These are phyloP conservation scores for Ptilodon capucinus DNA, from an alignment of 2,888 invertebrate species.

Conservation along the genomic window DNA sequence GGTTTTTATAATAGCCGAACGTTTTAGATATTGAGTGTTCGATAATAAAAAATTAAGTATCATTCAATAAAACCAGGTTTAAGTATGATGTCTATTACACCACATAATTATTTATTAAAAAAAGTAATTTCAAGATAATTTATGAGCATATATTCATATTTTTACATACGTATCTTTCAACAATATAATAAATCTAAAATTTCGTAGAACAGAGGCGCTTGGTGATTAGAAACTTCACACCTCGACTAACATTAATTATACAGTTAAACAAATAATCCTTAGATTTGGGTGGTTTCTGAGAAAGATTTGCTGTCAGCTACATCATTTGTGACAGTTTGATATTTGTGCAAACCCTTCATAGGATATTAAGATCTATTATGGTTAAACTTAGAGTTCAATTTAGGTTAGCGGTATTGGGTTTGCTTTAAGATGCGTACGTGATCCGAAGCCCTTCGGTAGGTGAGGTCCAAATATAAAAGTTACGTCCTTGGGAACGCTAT, in stretches of 20 bases:
- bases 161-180: no score
- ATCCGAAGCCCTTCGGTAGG: slow-evolving; percentile 47
- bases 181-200: slow-evolving; percentile 26
- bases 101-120: no score
- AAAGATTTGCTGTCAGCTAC: slow-evolving; percentile 48
- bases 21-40: neutral
- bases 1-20: neutral
- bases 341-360: slow-evolving; percentile 14
- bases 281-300: slow-evolving; percentile 51
- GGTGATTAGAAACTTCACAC: slow-evolving; percentile 59
- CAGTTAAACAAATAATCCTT: slow-evolving; percentile 53
- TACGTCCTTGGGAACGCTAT: slow-evolving; percentile 67
- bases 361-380: slow-evolving; percentile 10
- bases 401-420: neutral
- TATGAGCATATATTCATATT: no score
- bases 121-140: no score
- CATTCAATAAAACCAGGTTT: no score
- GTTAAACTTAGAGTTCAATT: slow-evolving; percentile 13
- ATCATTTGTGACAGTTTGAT: slow-evolving; percentile 40
- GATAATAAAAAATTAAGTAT: slow-evolving; percentile 19
- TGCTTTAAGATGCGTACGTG: slow-evolving; percentile 42
- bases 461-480: slow-evolving; percentile 55
- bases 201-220: slow-evolving; percentile 39
- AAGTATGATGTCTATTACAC: no score
- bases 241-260: slow-evolving; percentile 64